Conservation (phyloP, 2,888 invertebrate genomes). For the Ypsolopha scabrella region DNA sequence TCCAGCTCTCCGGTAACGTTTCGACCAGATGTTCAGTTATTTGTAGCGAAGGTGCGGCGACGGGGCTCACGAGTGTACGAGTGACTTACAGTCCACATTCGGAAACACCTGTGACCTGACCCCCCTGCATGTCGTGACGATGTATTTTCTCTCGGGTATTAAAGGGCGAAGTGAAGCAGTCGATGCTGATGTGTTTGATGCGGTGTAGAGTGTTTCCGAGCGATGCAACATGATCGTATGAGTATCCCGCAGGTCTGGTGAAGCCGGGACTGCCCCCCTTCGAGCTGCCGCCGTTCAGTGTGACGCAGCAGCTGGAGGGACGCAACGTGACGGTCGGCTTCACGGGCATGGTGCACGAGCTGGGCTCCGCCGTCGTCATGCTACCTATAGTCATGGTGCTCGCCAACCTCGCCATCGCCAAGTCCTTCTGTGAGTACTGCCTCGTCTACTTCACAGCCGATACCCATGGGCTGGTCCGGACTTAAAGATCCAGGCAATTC, state of each 20-base stretch:
- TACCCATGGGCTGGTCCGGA: too few relatives aligned
- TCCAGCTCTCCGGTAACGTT: slow-evolving; percentile 68
- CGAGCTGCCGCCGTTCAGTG: slow-evolving; percentile 76
- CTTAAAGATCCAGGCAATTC: too few relatives aligned
- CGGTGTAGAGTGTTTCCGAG: not conserved
- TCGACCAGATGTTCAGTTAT: too few relatives aligned
- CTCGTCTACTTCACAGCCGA: not conserved
- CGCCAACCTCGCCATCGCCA: slow-evolving; percentile 95
- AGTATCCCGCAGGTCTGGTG: slow-evolving; percentile 62
- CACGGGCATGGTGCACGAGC: slow-evolving; percentile 74
- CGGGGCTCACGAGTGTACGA: too few relatives aligned
- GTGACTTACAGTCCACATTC: too few relatives aligned
- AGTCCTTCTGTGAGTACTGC: slow-evolving; percentile 84
- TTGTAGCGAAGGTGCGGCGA: too few relatives aligned
- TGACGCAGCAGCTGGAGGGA: slow-evolving; percentile 59
- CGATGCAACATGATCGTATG: not conserved
- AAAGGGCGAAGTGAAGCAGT: too few relatives aligned
- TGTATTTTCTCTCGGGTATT: not conserved
- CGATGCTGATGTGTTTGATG: too few relatives aligned
- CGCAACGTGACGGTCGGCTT: slow-evolving; percentile 73
- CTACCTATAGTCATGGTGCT: slow-evolving; percentile 89
- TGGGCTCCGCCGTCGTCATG: slow-evolving; percentile 83
- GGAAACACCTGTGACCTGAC: too few relatives aligned
- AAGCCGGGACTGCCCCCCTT: slow-evolving; percentile 78
- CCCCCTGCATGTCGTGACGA: not conserved